These are phyloP conservation scores for Glandiceps talaboti DNA, from an alignment of 53 echinoderm and acorn worm species.

Conservation along the genomic window DNA sequence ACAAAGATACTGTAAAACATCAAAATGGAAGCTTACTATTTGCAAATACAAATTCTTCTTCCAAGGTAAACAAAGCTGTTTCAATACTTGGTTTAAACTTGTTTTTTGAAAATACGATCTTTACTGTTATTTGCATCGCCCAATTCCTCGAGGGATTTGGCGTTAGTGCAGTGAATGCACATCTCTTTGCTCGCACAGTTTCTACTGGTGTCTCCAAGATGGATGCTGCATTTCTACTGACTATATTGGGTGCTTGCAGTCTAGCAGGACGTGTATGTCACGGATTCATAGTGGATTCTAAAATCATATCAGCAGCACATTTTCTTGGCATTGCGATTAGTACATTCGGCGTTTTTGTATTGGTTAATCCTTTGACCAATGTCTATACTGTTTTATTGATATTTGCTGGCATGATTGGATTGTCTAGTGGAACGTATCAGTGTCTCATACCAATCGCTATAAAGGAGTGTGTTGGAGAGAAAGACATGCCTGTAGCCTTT, in stretches of 20 bases:
- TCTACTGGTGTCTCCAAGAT: slow-evolving; percentile 7
- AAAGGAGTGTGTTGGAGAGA: slow-evolving; percentile 2
- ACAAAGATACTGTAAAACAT: too few relatives aligned
- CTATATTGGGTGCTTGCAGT: slow-evolving; percentile 15
- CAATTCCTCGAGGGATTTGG: too few relatives aligned
- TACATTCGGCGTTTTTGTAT: slow-evolving; percentile 1
- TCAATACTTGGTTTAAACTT: too few relatives aligned
- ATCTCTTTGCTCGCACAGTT: slow-evolving; percentile 20
- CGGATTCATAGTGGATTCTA: slow-evolving; percentile 12
- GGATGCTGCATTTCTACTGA: slow-evolving; percentile 17
- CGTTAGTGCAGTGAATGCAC: slow-evolving; percentile 12
- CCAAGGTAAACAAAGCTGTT: too few relatives aligned
- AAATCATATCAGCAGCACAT: not conserved
- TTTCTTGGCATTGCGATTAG: not conserved
- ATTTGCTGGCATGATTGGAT: slow-evolving; percentile 9
- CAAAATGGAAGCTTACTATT: too few relatives aligned
- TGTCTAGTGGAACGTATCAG: slow-evolving; percentile 3
- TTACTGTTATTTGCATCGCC: too few relatives aligned
- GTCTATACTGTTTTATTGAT: not conserved
- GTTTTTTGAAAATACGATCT: too few relatives aligned
- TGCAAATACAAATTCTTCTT: not conserved
- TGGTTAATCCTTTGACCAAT: slow-evolving; percentile 6
- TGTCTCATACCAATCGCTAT: not conserved
- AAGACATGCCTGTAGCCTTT: not conserved
- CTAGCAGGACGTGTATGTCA: slow-evolving; percentile 6